A percentile compares a stretch with the other conserved stretches of the same genome.
phyloP scores from a whole-genome alignment of 2,888 invertebrate genomes.

The Mythimna vitellina region DNA sequence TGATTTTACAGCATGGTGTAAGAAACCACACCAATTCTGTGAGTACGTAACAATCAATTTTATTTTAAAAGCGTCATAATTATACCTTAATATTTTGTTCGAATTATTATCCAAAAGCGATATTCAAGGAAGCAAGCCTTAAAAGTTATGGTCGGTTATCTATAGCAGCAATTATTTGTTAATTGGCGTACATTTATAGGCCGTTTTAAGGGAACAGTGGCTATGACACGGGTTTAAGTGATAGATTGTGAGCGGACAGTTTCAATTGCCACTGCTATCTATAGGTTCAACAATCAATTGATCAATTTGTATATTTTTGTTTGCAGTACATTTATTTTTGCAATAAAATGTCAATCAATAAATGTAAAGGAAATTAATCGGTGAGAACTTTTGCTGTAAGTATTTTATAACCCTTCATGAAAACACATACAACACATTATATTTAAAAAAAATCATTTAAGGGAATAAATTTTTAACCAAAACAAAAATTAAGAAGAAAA shows the following conservation, averaged over 20 bases:
- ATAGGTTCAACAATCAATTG: slow-evolving; percentile 14
- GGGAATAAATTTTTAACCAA: too few relatives aligned
- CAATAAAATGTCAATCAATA: not conserved
- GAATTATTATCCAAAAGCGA: slow-evolving; percentile 31
- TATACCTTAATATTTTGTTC: slow-evolving; percentile 22
- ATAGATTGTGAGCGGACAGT: slow-evolving; percentile 40
- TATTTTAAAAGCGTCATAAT: slow-evolving; percentile 20
- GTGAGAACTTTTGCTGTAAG: too few relatives aligned
- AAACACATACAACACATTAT: too few relatives aligned
- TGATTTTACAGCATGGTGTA: not conserved
- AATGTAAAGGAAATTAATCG: not conserved
- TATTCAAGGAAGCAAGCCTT: slow-evolving; percentile 46
- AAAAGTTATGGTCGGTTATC: slow-evolving; percentile 66
- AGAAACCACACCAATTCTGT: not conserved
- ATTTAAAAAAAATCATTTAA: too few relatives aligned
- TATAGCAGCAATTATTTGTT: slow-evolving; percentile 73
- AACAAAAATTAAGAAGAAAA: too few relatives aligned
- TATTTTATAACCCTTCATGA: too few relatives aligned
- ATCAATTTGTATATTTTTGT: slow-evolving; percentile 10
- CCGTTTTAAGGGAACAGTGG: slow-evolving; percentile 70
- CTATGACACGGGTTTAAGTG: slow-evolving; percentile 36
- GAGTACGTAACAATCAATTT: slow-evolving; percentile 30
- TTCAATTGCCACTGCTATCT: slow-evolving; percentile 1
- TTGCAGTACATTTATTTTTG: not conserved
- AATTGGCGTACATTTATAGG: slow-evolving; percentile 81